Conservation (phyloP, 2,113 vertebrate genomes). For the Neolamprologus variostigma region DNA sequence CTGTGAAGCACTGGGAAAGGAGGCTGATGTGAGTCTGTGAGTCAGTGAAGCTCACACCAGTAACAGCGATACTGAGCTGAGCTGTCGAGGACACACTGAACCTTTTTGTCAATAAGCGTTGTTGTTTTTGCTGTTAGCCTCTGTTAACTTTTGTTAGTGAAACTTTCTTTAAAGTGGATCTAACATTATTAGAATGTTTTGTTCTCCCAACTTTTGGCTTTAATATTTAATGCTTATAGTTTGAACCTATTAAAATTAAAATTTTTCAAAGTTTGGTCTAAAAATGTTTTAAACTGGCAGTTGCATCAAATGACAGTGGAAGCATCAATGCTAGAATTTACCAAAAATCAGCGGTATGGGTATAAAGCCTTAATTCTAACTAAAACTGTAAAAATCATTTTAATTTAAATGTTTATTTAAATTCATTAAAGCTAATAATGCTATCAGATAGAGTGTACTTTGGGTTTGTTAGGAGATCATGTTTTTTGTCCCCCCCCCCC, state of each 20-base stretch:
- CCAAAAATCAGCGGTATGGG: not conserved
- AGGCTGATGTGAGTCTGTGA: not conserved
- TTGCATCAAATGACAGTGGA: not conserved
- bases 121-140: not conserved
- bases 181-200: not conserved
- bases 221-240: not conserved
- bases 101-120: not conserved
- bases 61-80: not conserved
- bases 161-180: not conserved
- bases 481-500: fast-evolving
- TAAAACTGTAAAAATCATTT: not conserved
- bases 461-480: not conserved
- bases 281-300: not conserved
- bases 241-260: not conserved
- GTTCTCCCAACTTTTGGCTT: not conserved
- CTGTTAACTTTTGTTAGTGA: not conserved
- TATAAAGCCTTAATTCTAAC: not conserved
- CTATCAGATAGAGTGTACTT: not conserved
- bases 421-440: not conserved
- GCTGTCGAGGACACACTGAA: not conserved
- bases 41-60: not conserved
- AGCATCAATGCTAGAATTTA: not conserved
- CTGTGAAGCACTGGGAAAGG: not conserved
- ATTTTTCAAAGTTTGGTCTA: not conserved
- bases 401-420: not conserved